Base-by-base conservation (phyloP, 2,888 invertebrate genomes). In the Agrypnus murinus region DNA sequence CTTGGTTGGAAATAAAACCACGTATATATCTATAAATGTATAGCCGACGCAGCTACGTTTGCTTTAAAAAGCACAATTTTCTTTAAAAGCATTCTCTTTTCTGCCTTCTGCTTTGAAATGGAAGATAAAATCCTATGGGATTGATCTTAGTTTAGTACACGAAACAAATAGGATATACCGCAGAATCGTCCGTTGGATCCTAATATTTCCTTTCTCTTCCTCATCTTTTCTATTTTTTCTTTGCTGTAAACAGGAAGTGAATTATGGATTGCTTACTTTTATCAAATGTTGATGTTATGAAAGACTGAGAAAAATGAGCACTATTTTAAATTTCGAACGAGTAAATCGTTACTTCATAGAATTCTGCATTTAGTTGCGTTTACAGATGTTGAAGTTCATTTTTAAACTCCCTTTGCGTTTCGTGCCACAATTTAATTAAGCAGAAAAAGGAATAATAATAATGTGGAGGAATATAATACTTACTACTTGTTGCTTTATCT, bases 11-110 rank as follows among this genome's bases (percentile, higher is more conserved):
- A 55, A 55, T 55, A 55, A 55, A 55, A 55, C 55, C 55, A 36
- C 55, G 12, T 10, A 50, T 10, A 50, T 50, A 50, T 50, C 50
- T 50, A 55, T 55, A 31, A 32, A 55, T 55, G 17, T 32, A 55
- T 55, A 55, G 12, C 31, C 36, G 9, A 34, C 36, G 17, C 55
- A 55, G 55, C 62, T 36, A 38, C 62, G 36, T 64, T 53, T 45
- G 53, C 32, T 64, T 64, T 64, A 53, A 55, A 64, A 64, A 53
- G 53, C 53, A 64, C 64, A 64, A 64, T 64, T 64, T 64, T 31
- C 64, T 64, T 55, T 64, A 64, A 64, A 64, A 64, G 64, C 64
- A 55, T 55, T 64, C 43, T 55, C 55, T 64, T 64, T 53, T 64
- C 40, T 64, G 45, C 59, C 55, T 64, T 64, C 53, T 64, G 55